Evolutionary conservation across 2,888 invertebrate genomes (phyloP).

Genomic region (Leptinotarsa rubiginosa): DNA sequence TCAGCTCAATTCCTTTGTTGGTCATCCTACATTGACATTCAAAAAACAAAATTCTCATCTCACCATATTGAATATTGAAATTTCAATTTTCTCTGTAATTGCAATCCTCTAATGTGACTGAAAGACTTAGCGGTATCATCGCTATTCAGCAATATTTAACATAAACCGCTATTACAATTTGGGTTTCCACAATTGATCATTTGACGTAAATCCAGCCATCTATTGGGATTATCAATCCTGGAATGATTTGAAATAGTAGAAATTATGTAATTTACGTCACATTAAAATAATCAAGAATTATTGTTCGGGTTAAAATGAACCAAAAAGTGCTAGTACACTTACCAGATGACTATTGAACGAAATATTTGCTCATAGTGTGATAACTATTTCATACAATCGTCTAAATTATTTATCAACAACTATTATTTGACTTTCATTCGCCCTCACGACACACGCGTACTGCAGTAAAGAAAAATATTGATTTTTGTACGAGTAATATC

Average conservation of each 20-base stretch:
- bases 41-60: neutral
- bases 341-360: neutral
- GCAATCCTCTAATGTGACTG: neutral
- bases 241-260: conserved; percentile 26
- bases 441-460: too few relatives aligned
- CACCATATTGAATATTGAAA: neutral
- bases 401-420: too few relatives aligned
- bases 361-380: too few relatives aligned
- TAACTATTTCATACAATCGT: too few relatives aligned
- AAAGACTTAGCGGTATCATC: conserved; percentile 2
- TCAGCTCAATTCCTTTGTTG: too few relatives aligned
- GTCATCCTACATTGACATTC: too few relatives aligned
- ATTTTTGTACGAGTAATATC: too few relatives aligned
- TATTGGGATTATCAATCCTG: conserved; percentile 35
- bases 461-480: too few relatives aligned
- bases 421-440: too few relatives aligned
- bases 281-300: conserved; percentile 8
- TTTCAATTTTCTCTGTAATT: neutral
- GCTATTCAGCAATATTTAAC: conserved; percentile 34
- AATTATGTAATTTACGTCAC: conserved; percentile 11
- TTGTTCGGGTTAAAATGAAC: neutral
- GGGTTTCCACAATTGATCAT: conserved; percentile 38
- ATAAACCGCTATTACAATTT: conserved; percentile 38
- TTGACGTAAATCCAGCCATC: conserved; percentile 35
- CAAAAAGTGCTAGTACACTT: neutral